Percentiles rank a stretch among this genome's conserved stretches.
phyloP scores from a whole-genome alignment of 2,797 vertebrate genomes.

The Spondyliosoma cantharus region DNA sequence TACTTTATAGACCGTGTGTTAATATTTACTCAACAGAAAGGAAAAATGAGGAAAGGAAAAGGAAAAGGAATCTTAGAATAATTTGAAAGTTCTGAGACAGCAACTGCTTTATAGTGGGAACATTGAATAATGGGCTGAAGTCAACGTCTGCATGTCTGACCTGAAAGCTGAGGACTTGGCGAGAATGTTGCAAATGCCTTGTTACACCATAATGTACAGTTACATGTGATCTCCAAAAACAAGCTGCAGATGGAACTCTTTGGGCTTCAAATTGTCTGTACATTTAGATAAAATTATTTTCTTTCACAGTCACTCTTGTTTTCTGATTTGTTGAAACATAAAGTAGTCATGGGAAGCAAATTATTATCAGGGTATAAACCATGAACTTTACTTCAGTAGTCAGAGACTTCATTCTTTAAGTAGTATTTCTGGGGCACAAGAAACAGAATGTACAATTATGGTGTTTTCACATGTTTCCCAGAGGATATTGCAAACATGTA shows the following conservation, averaged over 20 bases:
- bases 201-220: not conserved
- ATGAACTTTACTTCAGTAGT: not conserved
- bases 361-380: not conserved
- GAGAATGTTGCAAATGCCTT: not conserved
- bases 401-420: not conserved
- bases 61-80: not conserved
- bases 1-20: not conserved
- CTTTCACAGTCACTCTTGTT: not conserved
- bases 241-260: not conserved
- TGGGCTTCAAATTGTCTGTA: not conserved
- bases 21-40: not conserved
- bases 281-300: not conserved
- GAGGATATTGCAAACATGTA: not conserved
- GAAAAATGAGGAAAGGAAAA: not conserved
- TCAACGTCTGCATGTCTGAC: not conserved
- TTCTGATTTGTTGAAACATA: no score
- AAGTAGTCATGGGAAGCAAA: conserved; percentile 2
- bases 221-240: not conserved
- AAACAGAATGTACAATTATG: not conserved
- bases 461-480: conserved; percentile 7
- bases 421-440: not conserved
- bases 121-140: not conserved
- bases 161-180: not conserved
- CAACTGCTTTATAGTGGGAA: not conserved
- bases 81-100: not conserved